Base-by-base conservation (phyloP, 2,888 invertebrate genomes). In the Andrena bucephala region DNA sequence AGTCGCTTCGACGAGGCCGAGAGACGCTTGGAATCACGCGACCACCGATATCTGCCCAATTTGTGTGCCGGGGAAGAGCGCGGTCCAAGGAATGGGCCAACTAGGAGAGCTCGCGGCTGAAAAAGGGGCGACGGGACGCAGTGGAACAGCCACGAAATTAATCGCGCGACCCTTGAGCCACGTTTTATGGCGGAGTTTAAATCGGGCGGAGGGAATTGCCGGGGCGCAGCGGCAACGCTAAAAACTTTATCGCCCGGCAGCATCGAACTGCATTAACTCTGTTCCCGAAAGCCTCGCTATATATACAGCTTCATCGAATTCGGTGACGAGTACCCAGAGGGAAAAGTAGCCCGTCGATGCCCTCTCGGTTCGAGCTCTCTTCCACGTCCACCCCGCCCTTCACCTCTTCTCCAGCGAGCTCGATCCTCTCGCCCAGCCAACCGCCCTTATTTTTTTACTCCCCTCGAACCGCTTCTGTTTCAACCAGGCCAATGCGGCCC, bases 171-270 rank as follows among this genome's bases (percentile, higher is more conserved):
- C 81, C 59, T 77, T 74, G 76, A 81, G 74, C 52, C 72, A 62
- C 79, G 73, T 82, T 81, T 83, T 67, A 85, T 31, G 69, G 77
- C 68, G 60, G 59, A 76, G 85, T 86, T 87, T 87, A 85, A 88
- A 89, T 87, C 88, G 84, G 80, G 69, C 57, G 71, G 75, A 66
- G 75, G 65, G 80, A 86, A 81, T 88, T 80, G 84, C 84, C 77
- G 48, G 59, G n/a, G 68, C 16, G 71, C 42, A 69, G 63, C 73
- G 74, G 65, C 79, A 79, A 79, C 83, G 85, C 78, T 88, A 86
- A 90, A 88, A 90, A 90, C 87, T 89, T 90, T 90, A 87, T 90
- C 87, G 80, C 78, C 81, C 79, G 79, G 77, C 83, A 88, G 86
- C 85, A 50, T 65, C 81, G 85, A 88, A 88, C 84, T 84, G 88